Evolutionary conservation across 1,140 invertebrate genomes (phyloP), one percentile per base, ranked within the genome.

Genomic region (Lasaia peninsularis): DNA sequence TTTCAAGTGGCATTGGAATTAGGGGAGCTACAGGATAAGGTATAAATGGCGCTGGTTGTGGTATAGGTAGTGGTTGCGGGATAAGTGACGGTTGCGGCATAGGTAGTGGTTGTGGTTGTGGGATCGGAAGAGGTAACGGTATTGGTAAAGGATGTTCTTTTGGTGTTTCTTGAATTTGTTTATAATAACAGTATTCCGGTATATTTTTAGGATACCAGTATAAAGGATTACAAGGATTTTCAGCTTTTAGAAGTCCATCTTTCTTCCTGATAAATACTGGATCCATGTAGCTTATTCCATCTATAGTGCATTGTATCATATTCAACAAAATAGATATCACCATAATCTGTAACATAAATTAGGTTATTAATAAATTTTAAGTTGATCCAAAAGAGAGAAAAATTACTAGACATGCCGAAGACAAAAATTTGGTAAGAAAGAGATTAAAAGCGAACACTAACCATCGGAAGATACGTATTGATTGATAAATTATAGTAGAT

Each of bases 191-290:
- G 28, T 74, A 78, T 18, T 81, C 75, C 32, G 81, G 81, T 50
- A 85, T 72, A 10, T 60, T 14, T 50, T 52, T 72, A 1, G 82
- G 82, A 62, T 80, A 86, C 82, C 82, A 86, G 32, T 80, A 87
- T 0, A 81, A 56, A 0, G 75, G 73, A 18, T 86, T 80, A 52
- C 84, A 85, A 3, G 76, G 73, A 52, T 85, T 62, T 20, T 70
- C 67, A 9, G 54, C 48, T 11, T 16, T 24, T 34, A 31, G 37
- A 37, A 33, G 20, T 57, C 33, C 40, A 14, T 58, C 24, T 24
- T 48, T 44, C 50, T 48, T 31, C 33, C 57, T 58, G 49, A 6
- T 57, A 50, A 16, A 59, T 3, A 71, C 32, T 0, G 59, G 20
- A 31, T 74, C 76, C 58, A 74, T 68, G 52, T 74, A 80, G 10